These are phyloP conservation scores for Rostratula benghalensis DNA, from an alignment of 2,113 vertebrate genomes.

Conservation along the genomic window DNA sequence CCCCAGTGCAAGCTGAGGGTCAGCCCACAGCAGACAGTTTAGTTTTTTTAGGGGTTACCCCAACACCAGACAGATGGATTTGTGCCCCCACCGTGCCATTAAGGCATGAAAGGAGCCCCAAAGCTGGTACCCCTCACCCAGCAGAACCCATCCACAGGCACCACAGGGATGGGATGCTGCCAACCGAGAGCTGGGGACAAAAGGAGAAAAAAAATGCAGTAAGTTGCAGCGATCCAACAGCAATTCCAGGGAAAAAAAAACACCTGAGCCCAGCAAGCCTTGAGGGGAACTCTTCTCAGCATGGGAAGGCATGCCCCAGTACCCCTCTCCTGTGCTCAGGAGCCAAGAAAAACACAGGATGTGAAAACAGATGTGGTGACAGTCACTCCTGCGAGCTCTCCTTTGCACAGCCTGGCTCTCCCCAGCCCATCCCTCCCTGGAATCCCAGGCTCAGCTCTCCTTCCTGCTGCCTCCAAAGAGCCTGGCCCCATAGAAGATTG, in stretches of 20 bases:
- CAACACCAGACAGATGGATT: neutral
- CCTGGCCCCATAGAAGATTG: rapidly evolving
- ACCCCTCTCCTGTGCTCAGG: neutral
- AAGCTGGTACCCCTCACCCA: neutral
- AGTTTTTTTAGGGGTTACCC: neutral
- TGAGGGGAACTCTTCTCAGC: neutral
- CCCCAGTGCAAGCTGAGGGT: neutral
- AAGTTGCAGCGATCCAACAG: neutral
- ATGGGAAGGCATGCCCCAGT: neutral
- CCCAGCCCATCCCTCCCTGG: neutral
- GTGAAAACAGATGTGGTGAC: neutral
- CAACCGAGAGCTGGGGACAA: neutral
- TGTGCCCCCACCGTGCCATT: rapidly evolving
- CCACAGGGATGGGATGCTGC: neutral
- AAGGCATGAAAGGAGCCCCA: neutral
- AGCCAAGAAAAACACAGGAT: neutral
- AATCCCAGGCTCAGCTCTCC: neutral
- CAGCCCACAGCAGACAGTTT: neutral
- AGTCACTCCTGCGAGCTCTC: neutral
- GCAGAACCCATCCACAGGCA: rapidly evolving
- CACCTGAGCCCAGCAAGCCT: neutral
- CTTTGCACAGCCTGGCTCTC: neutral
- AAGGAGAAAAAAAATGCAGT: neutral
- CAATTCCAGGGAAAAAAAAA: neutral
- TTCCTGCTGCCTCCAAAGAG: neutral